Base-by-base conservation (phyloP, 2,888 invertebrate genomes). In the Tortrix viridana region DNA sequence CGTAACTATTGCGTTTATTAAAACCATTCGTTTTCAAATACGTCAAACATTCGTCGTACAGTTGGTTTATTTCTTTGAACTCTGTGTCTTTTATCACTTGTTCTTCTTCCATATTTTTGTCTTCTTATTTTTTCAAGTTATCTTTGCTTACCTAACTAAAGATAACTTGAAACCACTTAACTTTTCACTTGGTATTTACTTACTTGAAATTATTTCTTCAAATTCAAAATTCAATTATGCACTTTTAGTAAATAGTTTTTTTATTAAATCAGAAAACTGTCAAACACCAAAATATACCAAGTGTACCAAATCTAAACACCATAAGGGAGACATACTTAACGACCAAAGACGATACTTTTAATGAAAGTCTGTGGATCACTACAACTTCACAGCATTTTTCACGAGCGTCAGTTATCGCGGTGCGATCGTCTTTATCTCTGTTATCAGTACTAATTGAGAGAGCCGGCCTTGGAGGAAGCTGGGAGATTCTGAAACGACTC, bases 21-120 rank as follows among this genome's bases (percentile, higher is more conserved):
- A 26, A 26, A 14, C 37, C 19, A 16, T n/a, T 56, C 38, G 57
- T 43, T 53, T 84, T 77, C 12, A 92, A 79, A 73, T 90, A 92
- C 44, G 72, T 78, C 0, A 92, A 66, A 71, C 91, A 91, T 72
- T 92, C 91, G 14, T 89, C 85, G 67, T 92, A 92, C 0, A 92
- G 64, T 71, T 84, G 69, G 59, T 86, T 80, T n/a, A 92, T 76
- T 81, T 86, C 69, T 32, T 81, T 73, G 49, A 76, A 88, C 60
- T 89, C 89, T 5, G 60, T 47, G 46, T 81, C 75, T 43, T 75
- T 73, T 14, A 66, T 63, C 12, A 73, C n/a, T 2, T 74, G 60
- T 32, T 67, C 54, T 9, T 71, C 60, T 64, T 76, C 79, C 79
- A 81, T 79, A 58, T 67, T 43, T 56, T 60, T 49, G 3, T 9